A percentile compares a stretch with the other conserved stretches of the same genome.
These are phyloP conservation scores for Oreochromis tanganicae DNA, from an alignment of 2,113 vertebrate genomes.

Conservation along the genomic window DNA sequence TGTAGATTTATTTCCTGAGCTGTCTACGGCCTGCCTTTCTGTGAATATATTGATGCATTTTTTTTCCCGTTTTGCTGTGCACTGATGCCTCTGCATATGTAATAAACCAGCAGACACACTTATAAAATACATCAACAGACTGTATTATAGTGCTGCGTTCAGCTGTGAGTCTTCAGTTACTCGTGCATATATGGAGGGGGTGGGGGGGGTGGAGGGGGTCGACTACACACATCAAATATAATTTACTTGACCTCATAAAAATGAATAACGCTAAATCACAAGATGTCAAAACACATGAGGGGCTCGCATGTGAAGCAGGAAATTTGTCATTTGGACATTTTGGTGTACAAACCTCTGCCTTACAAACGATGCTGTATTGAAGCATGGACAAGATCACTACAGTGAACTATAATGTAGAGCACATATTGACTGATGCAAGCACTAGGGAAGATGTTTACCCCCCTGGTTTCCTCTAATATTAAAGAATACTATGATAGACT, in stretches of 20 bases:
- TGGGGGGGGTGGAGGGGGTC: background rate
- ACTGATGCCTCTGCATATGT: slow-evolving; percentile 75
- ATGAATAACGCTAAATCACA: slow-evolving; percentile 54
- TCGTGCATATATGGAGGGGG: slow-evolving; percentile 30
- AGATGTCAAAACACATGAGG: slow-evolving; percentile 46
- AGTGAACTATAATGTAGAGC: background rate
- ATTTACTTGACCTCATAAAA: slow-evolving; percentile 67
- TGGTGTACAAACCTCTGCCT: slow-evolving; percentile 6
- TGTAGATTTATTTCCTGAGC: slow-evolving; percentile 81
- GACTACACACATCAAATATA: slow-evolving; percentile 57
- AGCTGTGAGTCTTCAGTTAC: slow-evolving; percentile 58
- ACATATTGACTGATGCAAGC: background rate
- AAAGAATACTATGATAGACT: background rate
- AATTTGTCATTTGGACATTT: slow-evolving; percentile 32
- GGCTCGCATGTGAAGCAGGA: slow-evolving; percentile 11
- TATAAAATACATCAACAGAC: slow-evolving; percentile 72
- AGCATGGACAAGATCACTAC: background rate
- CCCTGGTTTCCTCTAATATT: background rate
- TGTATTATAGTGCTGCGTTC: slow-evolving; percentile 60
- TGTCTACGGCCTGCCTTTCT: slow-evolving; percentile 73
- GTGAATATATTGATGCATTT: slow-evolving; percentile 76
- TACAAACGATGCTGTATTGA: background rate
- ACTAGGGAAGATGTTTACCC: background rate
- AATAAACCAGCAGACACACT: slow-evolving; percentile 72
- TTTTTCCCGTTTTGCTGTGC: slow-evolving; percentile 58